These are phyloP conservation scores for Octodonta nipae DNA, from an alignment of 2,888 invertebrate species.

Conservation along the genomic window DNA sequence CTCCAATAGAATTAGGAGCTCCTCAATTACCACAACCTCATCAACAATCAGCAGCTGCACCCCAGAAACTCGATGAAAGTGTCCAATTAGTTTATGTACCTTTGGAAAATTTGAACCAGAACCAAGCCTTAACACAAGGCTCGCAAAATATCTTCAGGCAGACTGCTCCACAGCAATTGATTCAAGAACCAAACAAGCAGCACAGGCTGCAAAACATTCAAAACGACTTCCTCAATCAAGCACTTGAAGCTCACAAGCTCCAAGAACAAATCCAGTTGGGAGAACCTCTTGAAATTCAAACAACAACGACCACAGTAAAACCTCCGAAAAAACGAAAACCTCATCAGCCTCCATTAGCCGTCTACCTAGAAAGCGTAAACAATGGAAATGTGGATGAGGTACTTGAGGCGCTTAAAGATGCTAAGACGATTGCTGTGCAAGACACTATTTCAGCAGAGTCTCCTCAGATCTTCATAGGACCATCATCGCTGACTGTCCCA, in stretches of 20 bases:
- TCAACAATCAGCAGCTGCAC: too few relatives aligned
- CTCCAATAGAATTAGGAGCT: conserved; percentile 7
- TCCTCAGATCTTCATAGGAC: conserved; percentile 71
- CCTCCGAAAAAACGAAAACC: conserved; percentile 50
- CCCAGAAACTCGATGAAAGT: conserved; percentile 46
- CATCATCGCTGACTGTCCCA: conserved; percentile 57
- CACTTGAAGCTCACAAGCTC: conserved; percentile 31
- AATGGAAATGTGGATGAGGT: conserved; percentile 56
- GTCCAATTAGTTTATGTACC: conserved; percentile 74
- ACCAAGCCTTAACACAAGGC: conserved; percentile 43
- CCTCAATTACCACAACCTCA: neutral
- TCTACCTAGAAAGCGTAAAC: conserved; percentile 53
- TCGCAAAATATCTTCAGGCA: conserved; percentile 26
- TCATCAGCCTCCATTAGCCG: conserved; percentile 73
- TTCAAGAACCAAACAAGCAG: too few relatives aligned
- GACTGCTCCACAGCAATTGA: too few relatives aligned
- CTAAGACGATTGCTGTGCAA: conserved; percentile 62
- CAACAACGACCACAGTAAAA: conserved; percentile 32
- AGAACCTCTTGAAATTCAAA: conserved; percentile 14
- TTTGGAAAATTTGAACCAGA: conserved; percentile 40
- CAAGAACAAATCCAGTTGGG: conserved; percentile 26
- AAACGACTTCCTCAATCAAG: conserved; percentile 34
- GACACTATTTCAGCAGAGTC: conserved; percentile 57
- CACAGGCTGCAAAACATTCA: conserved; percentile 31
- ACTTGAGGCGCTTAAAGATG: conserved; percentile 51